Evolutionary conservation across 2,888 invertebrate species (phyloP).

Genomic region (Heteropelma amictum): DNA sequence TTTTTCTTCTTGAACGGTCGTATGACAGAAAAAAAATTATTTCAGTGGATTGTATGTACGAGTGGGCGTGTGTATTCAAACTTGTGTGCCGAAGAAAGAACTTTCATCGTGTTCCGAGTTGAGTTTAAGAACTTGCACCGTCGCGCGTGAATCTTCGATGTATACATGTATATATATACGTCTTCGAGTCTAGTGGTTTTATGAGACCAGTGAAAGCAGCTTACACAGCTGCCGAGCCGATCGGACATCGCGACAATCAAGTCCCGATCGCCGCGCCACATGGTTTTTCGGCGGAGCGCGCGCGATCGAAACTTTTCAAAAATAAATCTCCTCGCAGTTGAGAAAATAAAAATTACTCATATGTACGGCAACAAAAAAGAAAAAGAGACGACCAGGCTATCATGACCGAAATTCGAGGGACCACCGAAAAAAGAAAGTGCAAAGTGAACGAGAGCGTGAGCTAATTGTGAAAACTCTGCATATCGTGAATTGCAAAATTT

Average conservation of each 20-base stretch:
- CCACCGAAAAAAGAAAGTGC: constrained; percentile 32
- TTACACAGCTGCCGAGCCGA: constrained; percentile 27
- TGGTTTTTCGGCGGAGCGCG: constrained; percentile 41
- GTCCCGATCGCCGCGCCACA: constrained; percentile 44
- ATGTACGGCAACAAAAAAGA: not conserved
- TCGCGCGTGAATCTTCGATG: constrained; percentile 6
- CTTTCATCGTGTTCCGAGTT: constrained; percentile 65
- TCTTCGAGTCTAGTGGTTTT: constrained; percentile 36
- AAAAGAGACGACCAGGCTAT: too few relatives aligned
- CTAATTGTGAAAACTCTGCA: not conserved
- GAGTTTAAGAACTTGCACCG: constrained; percentile 41
- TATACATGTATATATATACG: constrained; percentile 25
- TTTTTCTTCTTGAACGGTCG: not conserved
- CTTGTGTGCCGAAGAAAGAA: constrained; percentile 67
- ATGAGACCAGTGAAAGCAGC: constrained; percentile 56
- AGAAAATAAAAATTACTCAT: constrained; percentile 4
- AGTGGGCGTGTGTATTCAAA: constrained; percentile 5
- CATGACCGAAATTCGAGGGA: constrained; percentile 33
- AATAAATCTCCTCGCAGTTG: not conserved
- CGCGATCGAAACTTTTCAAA: constrained; percentile 8
- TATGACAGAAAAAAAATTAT: not conserved
- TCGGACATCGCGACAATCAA: constrained; percentile 46
- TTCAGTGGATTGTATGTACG: not conserved
- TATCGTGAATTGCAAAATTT: not conserved
- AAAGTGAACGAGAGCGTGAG: constrained; percentile 15